Evolutionary conservation across 2,888 invertebrate genomes (phyloP).

Genomic region (Tenthredo amoena): DNA sequence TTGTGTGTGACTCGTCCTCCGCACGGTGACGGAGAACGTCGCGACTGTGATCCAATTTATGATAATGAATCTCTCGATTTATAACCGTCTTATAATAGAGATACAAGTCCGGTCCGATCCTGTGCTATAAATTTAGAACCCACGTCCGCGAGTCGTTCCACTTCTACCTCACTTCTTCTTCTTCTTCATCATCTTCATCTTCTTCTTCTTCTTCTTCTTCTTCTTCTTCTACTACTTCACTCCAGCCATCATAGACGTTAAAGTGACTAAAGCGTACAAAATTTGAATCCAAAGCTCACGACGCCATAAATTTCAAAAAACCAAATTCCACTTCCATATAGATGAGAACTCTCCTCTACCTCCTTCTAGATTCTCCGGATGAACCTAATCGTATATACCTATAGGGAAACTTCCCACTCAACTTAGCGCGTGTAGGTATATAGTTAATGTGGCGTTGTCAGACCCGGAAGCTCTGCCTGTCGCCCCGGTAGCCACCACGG

Average conservation of each 20-base stretch:
- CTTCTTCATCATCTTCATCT: neutral
- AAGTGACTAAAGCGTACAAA: neutral
- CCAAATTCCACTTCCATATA: constrained; percentile 2
- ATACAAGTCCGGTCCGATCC: constrained; percentile 59
- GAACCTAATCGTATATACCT: neutral
- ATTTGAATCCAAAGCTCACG: neutral
- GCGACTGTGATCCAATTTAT: constrained; percentile 70
- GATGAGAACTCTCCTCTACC: neutral
- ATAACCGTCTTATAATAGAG: constrained; percentile 71
- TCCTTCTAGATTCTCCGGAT: neutral
- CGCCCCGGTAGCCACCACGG: constrained; percentile 36
- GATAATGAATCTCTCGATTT: constrained; percentile 73
- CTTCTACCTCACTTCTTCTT: neutral
- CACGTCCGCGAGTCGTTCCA: constrained; percentile 13
- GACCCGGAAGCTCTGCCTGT: constrained; percentile 36
- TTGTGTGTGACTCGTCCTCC: neutral
- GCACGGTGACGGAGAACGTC: constrained; percentile 20
- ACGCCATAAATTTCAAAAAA: neutral
- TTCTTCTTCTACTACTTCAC: neutral
- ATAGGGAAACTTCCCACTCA: constrained; percentile 40
- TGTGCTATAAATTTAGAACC: constrained; percentile 38
- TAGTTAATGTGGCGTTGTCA: constrained; percentile 32
- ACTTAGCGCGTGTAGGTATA: constrained; percentile 27
- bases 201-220: neutral
- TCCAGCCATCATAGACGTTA: neutral